These are phyloP conservation scores for Koerneria pararmatus DNA, from an alignment of 2,888 invertebrate species.

Conservation along the genomic window DNA sequence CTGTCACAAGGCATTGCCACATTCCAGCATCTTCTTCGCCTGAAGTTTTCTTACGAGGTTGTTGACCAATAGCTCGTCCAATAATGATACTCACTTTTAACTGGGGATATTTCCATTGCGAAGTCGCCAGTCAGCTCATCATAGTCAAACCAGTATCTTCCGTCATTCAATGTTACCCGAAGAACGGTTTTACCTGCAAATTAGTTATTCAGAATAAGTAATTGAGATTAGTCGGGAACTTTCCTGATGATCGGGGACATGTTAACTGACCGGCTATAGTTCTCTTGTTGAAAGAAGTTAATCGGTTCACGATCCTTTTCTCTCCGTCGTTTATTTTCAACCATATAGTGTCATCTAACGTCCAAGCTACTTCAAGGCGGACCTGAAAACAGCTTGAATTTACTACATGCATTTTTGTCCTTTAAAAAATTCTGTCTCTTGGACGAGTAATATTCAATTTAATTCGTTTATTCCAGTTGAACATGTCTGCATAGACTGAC, in stretches of 20 bases:
- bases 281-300: conserved; percentile 37
- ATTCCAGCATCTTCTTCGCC: conserved; percentile 30
- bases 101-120: conserved; percentile 43
- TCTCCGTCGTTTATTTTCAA: conserved; percentile 43
- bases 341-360: conserved; percentile 41
- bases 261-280: conserved; percentile 32
- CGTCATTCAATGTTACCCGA: conserved; percentile 35
- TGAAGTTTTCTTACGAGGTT: too few relatives aligned
- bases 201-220: background rate
- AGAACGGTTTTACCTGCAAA: conserved; percentile 39
- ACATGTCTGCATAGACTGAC: too few relatives aligned
- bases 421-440: background rate
- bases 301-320: conserved; percentile 29
- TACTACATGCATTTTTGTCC: background rate
- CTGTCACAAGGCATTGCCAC: conserved; percentile 46
- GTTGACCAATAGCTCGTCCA: too few relatives aligned
- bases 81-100: conserved; percentile 12
- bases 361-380: conserved; percentile 41
- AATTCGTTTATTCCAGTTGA: too few relatives aligned
- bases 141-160: conserved; percentile 43
- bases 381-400: conserved; percentile 15
- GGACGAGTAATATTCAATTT: background rate
- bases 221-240: background rate
- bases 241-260: background rate
- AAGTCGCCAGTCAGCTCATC: conserved; percentile 47